A percentile compares a stretch with the other conserved stretches of the same genome.
These are phyloP conservation scores for Philhelius pedissequus DNA, from an alignment of 2,888 invertebrate genomes.

Conservation along the genomic window DNA sequence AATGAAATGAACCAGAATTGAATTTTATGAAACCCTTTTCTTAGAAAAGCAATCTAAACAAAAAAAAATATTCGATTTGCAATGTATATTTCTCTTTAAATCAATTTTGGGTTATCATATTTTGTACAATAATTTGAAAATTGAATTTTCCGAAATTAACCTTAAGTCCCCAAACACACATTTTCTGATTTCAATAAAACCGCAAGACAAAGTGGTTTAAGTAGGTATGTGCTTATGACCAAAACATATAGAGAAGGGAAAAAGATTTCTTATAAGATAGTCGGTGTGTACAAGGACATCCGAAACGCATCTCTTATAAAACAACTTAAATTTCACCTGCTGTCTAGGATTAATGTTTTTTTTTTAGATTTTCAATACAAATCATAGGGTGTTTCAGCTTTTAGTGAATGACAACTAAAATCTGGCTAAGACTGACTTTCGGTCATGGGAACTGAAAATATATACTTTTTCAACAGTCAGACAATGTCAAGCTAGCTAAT, in stretches of 20 bases:
- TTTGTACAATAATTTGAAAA: slow-evolving; percentile 6
- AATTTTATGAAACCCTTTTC: neutral
- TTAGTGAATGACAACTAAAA: neutral
- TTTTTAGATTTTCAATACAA: neutral
- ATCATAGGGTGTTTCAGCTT: neutral
- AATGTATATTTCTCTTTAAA: neutral
- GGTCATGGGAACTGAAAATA: no score
- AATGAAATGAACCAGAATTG: neutral
- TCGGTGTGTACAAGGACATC: neutral
- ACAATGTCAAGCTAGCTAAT: no score
- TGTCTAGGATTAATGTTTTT: neutral
- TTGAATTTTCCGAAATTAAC: slow-evolving; percentile 13
- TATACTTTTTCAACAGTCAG: no score
- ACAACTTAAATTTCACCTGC: slow-evolving; percentile 41
- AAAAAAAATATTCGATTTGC: neutral
- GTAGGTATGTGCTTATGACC: neutral
- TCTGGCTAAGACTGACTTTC: no score
- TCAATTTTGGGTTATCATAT: slow-evolving; percentile 24
- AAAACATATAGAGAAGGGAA: neutral
- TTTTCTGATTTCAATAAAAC: neutral
- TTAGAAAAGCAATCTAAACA: neutral
- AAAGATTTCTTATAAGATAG: neutral
- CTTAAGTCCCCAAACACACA: neutral
- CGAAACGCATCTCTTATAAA: neutral
- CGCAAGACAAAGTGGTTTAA: neutral